phyloP scores from a whole-genome alignment of 2,888 invertebrate species.

The Athripsodes cinereus region DNA sequence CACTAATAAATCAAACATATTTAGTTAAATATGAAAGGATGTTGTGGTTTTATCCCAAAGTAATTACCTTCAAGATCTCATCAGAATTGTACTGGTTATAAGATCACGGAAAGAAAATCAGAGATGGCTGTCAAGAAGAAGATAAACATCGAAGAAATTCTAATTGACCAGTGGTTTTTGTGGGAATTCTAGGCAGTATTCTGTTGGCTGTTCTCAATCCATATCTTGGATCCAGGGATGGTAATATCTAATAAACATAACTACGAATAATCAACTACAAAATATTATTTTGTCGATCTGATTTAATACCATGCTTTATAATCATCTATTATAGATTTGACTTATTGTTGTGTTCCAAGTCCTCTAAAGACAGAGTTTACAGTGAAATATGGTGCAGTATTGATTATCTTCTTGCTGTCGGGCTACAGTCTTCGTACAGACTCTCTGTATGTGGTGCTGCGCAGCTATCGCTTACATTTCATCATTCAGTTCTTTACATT shows the following conservation, averaged over 20 bases:
- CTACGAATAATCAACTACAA: no score
- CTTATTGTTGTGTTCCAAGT: constrained; percentile 36
- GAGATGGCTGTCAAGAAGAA: neutral
- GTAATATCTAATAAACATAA: constrained; percentile 30
- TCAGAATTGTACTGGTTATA: no score
- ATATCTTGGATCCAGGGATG: constrained; percentile 41
- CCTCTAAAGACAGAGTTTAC: constrained; percentile 49
- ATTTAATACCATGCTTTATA: no score
- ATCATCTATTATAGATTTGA: no score
- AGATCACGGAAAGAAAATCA: no score
- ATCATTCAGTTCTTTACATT: constrained; percentile 53
- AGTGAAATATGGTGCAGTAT: constrained; percentile 51
- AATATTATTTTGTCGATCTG: no score
- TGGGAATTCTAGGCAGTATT: constrained; percentile 41
- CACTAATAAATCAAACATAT: no score
- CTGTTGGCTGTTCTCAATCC: constrained; percentile 41
- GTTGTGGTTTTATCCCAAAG: no score
- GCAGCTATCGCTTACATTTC: constrained; percentile 43
- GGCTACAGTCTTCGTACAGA: constrained; percentile 49
- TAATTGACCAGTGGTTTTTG: constrained; percentile 38
- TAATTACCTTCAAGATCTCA: no score
- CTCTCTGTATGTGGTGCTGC: constrained; percentile 43
- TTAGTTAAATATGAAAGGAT: no score
- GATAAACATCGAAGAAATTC: constrained; percentile 16
- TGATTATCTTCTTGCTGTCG: constrained; percentile 51